Percentiles rank a stretch among this genome's conserved stretches.
Conservation (phyloP, 2,797 vertebrate genomes). For the Hydrolagus colliei region DNA sequence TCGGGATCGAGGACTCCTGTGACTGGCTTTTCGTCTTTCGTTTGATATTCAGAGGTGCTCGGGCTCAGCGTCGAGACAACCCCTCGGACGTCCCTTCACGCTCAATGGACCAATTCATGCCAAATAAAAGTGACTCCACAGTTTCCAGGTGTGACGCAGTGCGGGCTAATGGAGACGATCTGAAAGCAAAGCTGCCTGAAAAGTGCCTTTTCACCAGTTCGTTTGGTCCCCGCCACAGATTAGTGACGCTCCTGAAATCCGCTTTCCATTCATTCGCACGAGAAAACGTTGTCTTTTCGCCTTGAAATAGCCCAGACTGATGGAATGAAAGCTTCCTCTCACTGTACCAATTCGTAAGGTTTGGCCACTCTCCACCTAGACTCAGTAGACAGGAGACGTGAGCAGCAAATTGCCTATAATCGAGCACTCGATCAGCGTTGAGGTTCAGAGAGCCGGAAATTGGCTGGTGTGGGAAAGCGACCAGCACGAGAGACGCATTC, state of each 20-base stretch:
- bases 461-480: no score
- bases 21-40: constrained; percentile 93
- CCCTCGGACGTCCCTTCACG: neutral
- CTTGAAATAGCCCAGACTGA: neutral
- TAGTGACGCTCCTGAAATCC: constrained; percentile 20
- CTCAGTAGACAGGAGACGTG: no score
- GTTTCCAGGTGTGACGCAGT: neutral
- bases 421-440: no score
- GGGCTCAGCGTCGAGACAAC: constrained; percentile 6
- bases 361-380: no score
- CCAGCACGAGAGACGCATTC: no score
- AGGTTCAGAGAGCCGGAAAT: no score
- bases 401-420: no score
- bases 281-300: constrained; percentile 5
- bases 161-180: constrained; percentile 3
- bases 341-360: no score
- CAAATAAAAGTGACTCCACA: constrained; percentile 15
- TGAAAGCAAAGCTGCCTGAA: constrained; percentile 23
- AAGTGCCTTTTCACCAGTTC: constrained; percentile 25
- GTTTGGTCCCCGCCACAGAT: neutral
- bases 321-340: no score
- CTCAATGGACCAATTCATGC: constrained; percentile 15
- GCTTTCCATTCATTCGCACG: constrained; percentile 14
- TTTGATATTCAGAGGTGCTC: constrained; percentile 57
- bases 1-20: constrained; percentile 82